Evolutionary conservation across 2,113 vertebrate species (phyloP), one percentile per base, ranked within the genome.

Genomic region (Rafetus swinhoei): DNA sequence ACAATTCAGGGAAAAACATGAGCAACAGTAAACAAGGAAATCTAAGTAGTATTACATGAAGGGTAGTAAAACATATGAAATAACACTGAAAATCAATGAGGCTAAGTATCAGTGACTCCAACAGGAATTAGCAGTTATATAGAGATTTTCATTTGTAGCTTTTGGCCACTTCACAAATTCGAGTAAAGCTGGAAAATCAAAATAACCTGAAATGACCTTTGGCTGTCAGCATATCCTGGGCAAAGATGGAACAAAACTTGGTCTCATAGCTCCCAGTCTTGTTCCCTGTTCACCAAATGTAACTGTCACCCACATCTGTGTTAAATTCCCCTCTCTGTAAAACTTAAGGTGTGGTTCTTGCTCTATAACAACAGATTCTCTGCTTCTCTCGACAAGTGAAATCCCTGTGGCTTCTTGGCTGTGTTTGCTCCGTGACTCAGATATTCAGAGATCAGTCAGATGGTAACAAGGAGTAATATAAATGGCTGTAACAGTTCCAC

Each of bases 1-100:
- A 27, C 62, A 90, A 50, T 13, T 2, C 56, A 55, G 8, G 35
- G 52, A 90, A 13, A 10, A 76, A 69, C 2, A 1, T 21, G 27
- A 74, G 39, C 18, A 83, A 27, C 0, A 0, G 24, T 57, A 80
- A 89, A 79, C 27, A 15, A 81, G 7, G 21, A 88, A 87, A 90
- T 7, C 4, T 18, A 72, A 59, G 45, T 84, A 93, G 84, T 59
- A 79, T 80, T 29, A 65, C 74, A 87, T 56, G 13, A 81, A 39
- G 12, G 5, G 11, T 76, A 76, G 11, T 45, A 76, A 39, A 76
- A 24, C 18, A 39, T 3, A 2, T 24, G 35, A 12, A 39, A 45
- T 76, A 76, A 45, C 19, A 45, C 13, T 76, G 35, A 76, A 76
- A 35, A 76, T 3, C 6, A 24, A 39, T 76, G 19, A 76, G 12